These are phyloP conservation scores for Mimachlamys varia DNA, from an alignment of 2,888 invertebrate genomes.

Conservation along the genomic window DNA sequence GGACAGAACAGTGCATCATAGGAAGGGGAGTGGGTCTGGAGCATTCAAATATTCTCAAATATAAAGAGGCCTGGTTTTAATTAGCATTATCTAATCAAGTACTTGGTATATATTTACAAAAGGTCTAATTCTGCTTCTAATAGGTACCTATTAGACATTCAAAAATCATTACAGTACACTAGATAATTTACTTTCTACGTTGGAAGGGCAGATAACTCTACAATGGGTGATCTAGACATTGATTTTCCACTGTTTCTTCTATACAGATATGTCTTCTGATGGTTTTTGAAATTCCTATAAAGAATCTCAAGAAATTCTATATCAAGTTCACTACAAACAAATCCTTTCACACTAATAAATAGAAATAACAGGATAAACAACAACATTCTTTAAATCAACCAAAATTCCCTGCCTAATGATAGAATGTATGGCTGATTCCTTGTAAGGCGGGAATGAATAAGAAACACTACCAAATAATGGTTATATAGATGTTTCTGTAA, in stretches of 20 bases:
- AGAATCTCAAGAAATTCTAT: background rate
- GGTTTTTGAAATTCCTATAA: slow-evolving; percentile 1
- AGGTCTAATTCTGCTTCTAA: background rate
- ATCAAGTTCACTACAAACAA: background rate
- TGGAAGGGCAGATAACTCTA: background rate
- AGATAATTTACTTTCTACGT: background rate
- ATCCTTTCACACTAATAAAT: background rate
- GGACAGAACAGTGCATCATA: background rate
- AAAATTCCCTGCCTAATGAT: background rate
- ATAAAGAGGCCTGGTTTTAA: background rate
- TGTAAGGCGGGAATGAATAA: background rate
- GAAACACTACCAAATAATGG: slow-evolving; percentile 38
- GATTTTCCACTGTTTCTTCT: background rate
- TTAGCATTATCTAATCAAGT: background rate
- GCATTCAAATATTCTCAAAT: background rate
- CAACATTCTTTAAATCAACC: background rate
- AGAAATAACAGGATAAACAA: background rate
- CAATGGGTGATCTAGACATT: background rate
- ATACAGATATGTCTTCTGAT: slow-evolving; percentile 7
- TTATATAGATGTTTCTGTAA: slow-evolving; percentile 74
- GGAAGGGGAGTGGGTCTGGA: background rate
- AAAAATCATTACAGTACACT: background rate
- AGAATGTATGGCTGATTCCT: background rate
- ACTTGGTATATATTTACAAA: background rate
- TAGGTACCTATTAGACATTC: background rate